Evolutionary conservation across 1,140 invertebrate genomes (phyloP), one percentile per base, ranked within the genome.

Genomic region (Pseudomyrmex pallidus): DNA sequence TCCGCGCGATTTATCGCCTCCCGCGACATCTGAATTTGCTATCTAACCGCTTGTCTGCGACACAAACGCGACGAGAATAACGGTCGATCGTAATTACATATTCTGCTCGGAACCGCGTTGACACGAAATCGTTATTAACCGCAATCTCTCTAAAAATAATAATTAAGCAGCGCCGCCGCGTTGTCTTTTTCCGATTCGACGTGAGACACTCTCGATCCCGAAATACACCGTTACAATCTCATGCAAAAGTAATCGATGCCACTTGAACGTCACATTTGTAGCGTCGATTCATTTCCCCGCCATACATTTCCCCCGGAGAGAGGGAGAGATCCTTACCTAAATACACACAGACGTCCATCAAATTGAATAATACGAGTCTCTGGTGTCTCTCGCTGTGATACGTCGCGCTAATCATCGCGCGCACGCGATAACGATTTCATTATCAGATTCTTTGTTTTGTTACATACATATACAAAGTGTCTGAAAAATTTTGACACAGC

Each of bases 121-220:
- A 80, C 76, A 70, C 59, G 66, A 72, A 80, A 80, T 80, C 66
- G 66, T 80, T 80, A 80, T 80, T 72, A 78, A 50, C 66, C 59
- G 44, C 67, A 35, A 35, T 7, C 35, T 7, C 76, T 12, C 15
- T 52, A 44, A 57, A 15, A 70, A 35, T 35, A 59, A 20, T 61
- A 80, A 80, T 80, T 59, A 80, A 80, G 66, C 48, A 61, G n/a
- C 62, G 64, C 20, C 44, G 20, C 67, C 44, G 54, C 46, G 56
- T 57, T 50, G 35, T 48, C 63, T 72, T 80, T 80, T 61, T 70
- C 76, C 56, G 22, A 80, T 80, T 54, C 12, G 22, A 22, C 44
- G 20, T 20, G 54, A 9, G 15, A 12, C 12, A 15, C 22, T 35
- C 44, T 7, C 50, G 9, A 61, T 48, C 72, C 56, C 22, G n/a